A percentile compares a stretch with the other conserved stretches of the same genome.
These are phyloP conservation scores for Premnoplex brunnescens DNA, from an alignment of 2,797 vertebrate species.

Conservation along the genomic window DNA sequence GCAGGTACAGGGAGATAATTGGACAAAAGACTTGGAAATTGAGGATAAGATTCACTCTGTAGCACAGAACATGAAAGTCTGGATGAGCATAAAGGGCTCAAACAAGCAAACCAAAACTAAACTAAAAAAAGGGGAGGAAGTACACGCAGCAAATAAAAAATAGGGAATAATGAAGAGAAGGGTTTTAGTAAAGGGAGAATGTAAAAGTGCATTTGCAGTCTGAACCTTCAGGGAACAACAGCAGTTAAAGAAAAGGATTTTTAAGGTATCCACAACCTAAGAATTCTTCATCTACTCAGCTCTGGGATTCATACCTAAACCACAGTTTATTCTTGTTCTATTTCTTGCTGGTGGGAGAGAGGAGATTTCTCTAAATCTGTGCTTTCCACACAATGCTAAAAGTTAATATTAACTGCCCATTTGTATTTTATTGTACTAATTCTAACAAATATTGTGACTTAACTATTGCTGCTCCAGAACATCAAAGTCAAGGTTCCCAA, in stretches of 20 bases:
- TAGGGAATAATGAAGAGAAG: neutral
- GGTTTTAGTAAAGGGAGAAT: neutral
- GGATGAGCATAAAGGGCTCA: neutral
- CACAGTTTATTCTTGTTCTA: neutral
- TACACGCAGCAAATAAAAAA: neutral
- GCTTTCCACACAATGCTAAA: neutral
- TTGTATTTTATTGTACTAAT: neutral
- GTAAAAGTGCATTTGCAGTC: neutral
- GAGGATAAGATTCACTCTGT: slow-evolving; percentile 8
- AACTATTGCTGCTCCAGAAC: neutral
- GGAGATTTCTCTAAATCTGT: neutral
- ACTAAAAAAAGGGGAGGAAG: neutral
- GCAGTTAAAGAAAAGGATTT: neutral
- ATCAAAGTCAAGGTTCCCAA: no score
- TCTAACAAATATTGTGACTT: neutral
- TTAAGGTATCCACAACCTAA: neutral
- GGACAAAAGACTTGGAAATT: slow-evolving; percentile 33
- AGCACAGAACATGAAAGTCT: neutral
- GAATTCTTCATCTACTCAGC: neutral
- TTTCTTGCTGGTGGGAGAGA: neutral
- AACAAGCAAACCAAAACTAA: no score
- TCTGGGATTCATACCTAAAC: neutral
- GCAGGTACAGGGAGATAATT: slow-evolving; percentile 32
- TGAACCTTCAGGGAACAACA: neutral
- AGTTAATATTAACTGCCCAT: neutral